Evolutionary conservation across 2,797 vertebrate genomes (phyloP).

Genomic region (Rallus crepitans): DNA sequence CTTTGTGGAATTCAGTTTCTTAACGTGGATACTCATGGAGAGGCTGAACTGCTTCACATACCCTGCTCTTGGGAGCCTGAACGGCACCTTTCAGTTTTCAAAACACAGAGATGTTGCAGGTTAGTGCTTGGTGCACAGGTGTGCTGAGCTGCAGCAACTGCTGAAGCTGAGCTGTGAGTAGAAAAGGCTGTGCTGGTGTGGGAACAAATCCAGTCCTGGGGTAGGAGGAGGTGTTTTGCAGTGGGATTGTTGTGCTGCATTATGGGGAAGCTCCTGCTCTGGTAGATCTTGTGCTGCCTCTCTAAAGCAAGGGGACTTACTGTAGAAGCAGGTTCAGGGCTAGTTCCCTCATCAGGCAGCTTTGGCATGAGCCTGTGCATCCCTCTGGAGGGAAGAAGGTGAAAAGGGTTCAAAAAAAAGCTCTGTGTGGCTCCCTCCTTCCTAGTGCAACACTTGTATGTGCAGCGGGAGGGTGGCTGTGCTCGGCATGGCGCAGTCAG

Average conservation of each 20-base stretch:
- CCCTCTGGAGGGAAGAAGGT: neutral
- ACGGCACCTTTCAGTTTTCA: neutral
- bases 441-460: accelerated
- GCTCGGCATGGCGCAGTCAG: neutral
- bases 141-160: neutral
- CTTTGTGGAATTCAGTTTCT: neutral
- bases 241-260: neutral
- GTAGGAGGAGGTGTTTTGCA: neutral
- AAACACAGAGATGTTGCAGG: neutral
- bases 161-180: neutral
- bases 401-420: neutral
- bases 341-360: neutral
- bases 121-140: neutral
- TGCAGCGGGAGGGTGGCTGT: neutral
- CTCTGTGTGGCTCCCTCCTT: accelerated
- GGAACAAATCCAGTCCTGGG: neutral
- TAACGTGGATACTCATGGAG: neutral
- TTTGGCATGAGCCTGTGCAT: neutral
- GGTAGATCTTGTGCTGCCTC: neutral
- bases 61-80: neutral
- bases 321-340: neutral
- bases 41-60: neutral
- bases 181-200: neutral
- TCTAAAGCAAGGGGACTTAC: neutral
- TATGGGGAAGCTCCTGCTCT: neutral